Base-by-base conservation (phyloP, 2,797 vertebrate species). In the Sciurus carolinensis region DNA sequence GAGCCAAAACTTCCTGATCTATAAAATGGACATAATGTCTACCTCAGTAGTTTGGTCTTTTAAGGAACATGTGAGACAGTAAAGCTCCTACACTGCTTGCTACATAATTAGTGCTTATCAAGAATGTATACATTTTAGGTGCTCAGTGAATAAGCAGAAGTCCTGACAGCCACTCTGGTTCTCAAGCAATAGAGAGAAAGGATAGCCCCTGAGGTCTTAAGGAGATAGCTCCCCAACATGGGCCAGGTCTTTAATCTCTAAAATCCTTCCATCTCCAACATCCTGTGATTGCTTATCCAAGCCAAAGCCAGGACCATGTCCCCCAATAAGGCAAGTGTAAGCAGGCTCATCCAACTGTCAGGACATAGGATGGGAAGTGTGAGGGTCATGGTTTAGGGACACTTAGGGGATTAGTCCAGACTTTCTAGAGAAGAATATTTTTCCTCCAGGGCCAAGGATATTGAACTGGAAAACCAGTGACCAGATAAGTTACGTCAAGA, bases 1-100 rank as follows among this genome's bases (percentile, higher is more conserved):
- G 76, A 95, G 47, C 18, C 52, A 83, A 47, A 84, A 30, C n/a
- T 64, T 96, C 76, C 67, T 94, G 22, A 47, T 87, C 39, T 87
- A 3, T 93, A 76, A 93, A 72, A 86, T 71, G 86, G 50, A 18
- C 18, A 28, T 44, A 44, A 67, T 59, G 39, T 17, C n/a, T 87
- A 20, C 30, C 5, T 90, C 0, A 20, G 22, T 30, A 69, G 15
- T 28, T n/a, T 86, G 12, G 50, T 94, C 14, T 75, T 79, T 6
- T 77, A 44, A 87, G 17, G 10, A 52, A 71, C 17, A 28, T 14
- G 47, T 12, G 18, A 62, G 18, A 39, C 8, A 62, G 57, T 33
- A 72, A 93, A 66, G 26, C 62, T 95, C 83, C 69, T 64, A 50
- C 24, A 57, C n/a, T 6, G 1, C 42, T 18, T 4, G 22, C 39